Percentiles rank a stretch among this genome's conserved stretches.
These are phyloP conservation scores for Pinctada fucata DNA, from an alignment of 2,888 invertebrate species.

Conservation along the genomic window DNA sequence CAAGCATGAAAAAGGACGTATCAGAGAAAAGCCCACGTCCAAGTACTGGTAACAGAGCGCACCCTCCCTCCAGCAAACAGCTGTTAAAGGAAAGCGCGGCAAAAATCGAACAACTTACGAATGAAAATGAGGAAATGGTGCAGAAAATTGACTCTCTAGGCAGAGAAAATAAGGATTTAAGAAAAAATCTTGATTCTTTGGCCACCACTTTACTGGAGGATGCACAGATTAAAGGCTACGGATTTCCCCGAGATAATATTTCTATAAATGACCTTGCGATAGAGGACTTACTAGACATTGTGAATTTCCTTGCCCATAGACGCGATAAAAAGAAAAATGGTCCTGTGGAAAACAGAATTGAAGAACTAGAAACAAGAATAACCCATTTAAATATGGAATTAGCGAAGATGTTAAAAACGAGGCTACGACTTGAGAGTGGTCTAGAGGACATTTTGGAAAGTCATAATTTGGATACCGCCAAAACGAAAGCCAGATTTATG, in stretches of 20 bases:
- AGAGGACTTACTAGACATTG: conserved; percentile 39
- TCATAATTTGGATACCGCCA: conserved; percentile 53
- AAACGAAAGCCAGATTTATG: conserved; percentile 59
- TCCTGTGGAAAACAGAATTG: conserved; percentile 64
- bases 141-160: conserved; percentile 48
- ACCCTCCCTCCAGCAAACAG: conserved; percentile 11
- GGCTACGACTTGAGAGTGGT: conserved; percentile 66
- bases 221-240: conserved; percentile 52
- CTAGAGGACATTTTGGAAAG: conserved; percentile 63
- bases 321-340: conserved; percentile 40
- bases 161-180: conserved; percentile 51
- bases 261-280: conserved; percentile 40
- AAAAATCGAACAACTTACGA: conserved; percentile 51
- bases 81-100: conserved; percentile 2
- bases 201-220: conserved; percentile 56
- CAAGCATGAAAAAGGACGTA: conserved; percentile 39
- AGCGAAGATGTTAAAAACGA: conserved; percentile 66
- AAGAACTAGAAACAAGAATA: conserved; percentile 73
- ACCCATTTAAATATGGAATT: conserved; percentile 70
- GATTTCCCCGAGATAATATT: conserved; percentile 9
- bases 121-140: conserved; percentile 54
- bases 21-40: neutral
- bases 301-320: conserved; percentile 26
- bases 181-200: conserved; percentile 49
- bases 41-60: neutral